Evolutionary conservation across 2,888 invertebrate species (phyloP).

Genomic region (Branchipolynoe longqiensis): DNA sequence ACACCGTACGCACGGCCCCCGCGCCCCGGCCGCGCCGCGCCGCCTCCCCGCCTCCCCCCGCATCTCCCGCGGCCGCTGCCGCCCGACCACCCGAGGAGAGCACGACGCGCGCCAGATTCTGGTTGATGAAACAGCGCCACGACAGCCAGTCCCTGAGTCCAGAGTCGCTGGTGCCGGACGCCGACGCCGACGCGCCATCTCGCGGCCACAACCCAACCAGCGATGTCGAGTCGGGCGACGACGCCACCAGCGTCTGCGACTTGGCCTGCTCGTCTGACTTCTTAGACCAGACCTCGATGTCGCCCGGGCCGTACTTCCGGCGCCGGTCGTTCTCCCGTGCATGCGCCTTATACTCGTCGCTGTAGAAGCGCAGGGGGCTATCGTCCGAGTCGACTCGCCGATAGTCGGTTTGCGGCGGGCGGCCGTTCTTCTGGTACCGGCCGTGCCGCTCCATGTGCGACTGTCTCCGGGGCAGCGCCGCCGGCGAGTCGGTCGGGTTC

Average conservation of each 20-base stretch:
- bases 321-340: not conserved
- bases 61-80: not conserved
- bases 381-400: not conserved
- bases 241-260: not conserved
- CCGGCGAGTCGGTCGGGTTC: not conserved
- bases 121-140: constrained; percentile 31
- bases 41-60: too few relatives aligned
- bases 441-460: not conserved
- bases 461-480: not conserved
- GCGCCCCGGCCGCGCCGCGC: not conserved
- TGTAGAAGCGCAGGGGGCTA: not conserved
- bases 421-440: constrained; percentile 14
- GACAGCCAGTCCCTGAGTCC: constrained; percentile 31
- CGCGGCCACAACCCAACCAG: not conserved
- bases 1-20: not conserved
- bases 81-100: not conserved
- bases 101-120: constrained; percentile 3
- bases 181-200: not conserved
- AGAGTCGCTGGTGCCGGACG: not conserved
- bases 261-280: not conserved
- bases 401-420: not conserved
- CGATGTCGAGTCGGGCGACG: not conserved
- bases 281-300: constrained; percentile 49
- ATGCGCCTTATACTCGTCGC: not conserved
- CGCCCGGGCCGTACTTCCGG: constrained; percentile 27